A percentile compares a stretch with the other conserved stretches of the same genome.
Evolutionary conservation across 2,113 vertebrate genomes (phyloP).

Genomic region (Hyaena hyaena): DNA sequence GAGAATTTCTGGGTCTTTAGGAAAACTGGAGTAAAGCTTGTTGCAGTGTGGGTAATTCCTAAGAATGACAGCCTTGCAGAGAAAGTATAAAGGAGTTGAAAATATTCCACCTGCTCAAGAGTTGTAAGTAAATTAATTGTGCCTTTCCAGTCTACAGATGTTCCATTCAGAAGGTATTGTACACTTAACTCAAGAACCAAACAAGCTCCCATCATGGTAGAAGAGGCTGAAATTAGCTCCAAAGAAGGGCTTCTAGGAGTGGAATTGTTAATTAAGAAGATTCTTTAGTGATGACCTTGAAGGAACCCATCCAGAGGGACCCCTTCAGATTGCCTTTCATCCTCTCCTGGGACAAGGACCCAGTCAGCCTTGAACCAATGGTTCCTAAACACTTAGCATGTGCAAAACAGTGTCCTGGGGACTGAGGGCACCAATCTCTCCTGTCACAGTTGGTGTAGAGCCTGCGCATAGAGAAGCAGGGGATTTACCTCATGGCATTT

Average conservation of each 20-base stretch:
- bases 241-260: not conserved
- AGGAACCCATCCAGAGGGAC: not conserved
- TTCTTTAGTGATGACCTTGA: conserved; percentile 21
- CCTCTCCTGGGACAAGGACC: not conserved
- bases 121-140: not conserved
- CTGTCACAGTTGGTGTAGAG: not conserved
- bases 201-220: conserved; percentile 1
- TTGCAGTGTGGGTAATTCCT: not conserved
- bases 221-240: conserved; percentile 6
- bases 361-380: not conserved
- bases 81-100: conserved; percentile 17
- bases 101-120: conserved; percentile 16
- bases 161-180: not conserved
- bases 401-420: not conserved
- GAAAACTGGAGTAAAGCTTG: not conserved
- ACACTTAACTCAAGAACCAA: not conserved
- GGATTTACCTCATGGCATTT: not conserved
- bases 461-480: not conserved
- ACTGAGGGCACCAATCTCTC: not conserved
- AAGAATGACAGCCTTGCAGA: not conserved
- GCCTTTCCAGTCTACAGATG: not conserved
- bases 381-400: not conserved
- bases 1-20: not conserved
- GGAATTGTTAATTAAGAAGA: not conserved
- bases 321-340: not conserved